These are phyloP conservation scores for Abrostola triplasia DNA, from an alignment of 2,888 invertebrate species.

Conservation along the genomic window DNA sequence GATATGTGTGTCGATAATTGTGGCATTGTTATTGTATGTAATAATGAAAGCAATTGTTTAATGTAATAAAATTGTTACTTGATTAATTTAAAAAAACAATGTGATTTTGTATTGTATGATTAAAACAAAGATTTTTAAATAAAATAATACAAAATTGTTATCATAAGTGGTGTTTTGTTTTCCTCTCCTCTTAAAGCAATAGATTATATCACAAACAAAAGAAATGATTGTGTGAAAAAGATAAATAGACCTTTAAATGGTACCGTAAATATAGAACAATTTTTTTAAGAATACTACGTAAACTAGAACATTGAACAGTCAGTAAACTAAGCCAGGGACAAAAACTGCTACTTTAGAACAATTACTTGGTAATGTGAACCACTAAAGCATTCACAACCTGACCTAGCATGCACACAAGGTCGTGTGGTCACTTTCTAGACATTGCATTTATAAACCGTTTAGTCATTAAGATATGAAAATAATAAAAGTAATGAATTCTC, in stretches of 20 bases:
- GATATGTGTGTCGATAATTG: conserved; percentile 75
- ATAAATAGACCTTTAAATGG: too few species aligned
- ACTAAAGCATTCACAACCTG: conserved; percentile 46
- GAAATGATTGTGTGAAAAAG: neutral
- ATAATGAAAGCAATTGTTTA: conserved; percentile 71
- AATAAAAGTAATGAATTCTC: conserved; percentile 18
- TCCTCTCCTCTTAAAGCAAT: conserved; percentile 4
- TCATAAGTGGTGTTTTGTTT: conserved; percentile 56
- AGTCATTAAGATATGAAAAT: conserved; percentile 3
- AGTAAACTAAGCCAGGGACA: conserved; percentile 51
- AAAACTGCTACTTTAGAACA: conserved; percentile 36
- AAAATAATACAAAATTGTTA: conserved; percentile 73
- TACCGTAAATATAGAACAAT: conserved; percentile 14
- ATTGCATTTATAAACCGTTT: conserved; percentile 20
- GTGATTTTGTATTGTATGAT: conserved; percentile 80
- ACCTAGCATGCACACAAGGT: conserved; percentile 48
- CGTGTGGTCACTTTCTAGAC: conserved; percentile 44
- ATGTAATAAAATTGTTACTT: conserved; percentile 69
- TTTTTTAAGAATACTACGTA: too few species aligned
- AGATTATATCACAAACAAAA: neutral
- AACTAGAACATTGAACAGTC: conserved; percentile 44
- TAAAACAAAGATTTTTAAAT: conserved; percentile 77
- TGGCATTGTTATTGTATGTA: conserved; percentile 68
- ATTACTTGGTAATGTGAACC: conserved; percentile 35
- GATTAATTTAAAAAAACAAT: conserved; percentile 72